A percentile compares a stretch with the other conserved stretches of the same genome.
phyloP scores from a whole-genome alignment of 2,797 vertebrate species.

The Hypotaenidia okinawae region DNA sequence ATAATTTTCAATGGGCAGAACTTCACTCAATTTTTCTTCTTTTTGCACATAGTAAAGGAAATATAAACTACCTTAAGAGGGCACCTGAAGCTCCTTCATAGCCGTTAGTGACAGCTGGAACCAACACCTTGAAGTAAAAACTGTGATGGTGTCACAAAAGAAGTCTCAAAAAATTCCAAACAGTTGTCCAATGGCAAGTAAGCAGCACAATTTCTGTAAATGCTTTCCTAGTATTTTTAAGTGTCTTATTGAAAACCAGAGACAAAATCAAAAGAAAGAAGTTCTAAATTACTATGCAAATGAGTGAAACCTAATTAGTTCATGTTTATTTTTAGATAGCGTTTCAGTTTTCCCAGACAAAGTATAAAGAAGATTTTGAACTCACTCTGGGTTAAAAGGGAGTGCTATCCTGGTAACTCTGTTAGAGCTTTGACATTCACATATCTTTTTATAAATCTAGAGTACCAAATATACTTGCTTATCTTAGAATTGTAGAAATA shows the following conservation, averaged over 20 bases:
- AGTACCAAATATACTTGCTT: background rate
- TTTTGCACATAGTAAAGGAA: background rate
- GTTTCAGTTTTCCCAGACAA: background rate
- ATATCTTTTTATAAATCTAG: background rate
- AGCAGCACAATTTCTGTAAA: background rate
- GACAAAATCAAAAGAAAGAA: background rate
- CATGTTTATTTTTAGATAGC: background rate
- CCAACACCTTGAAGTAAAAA: background rate
- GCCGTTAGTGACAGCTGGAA: background rate
- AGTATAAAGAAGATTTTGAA: background rate
- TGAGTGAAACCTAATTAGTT: background rate
- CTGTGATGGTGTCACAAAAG: background rate
- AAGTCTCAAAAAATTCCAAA: background rate
- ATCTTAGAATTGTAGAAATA: slow-evolving; percentile 16
- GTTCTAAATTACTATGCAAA: background rate
- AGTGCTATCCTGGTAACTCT: background rate
- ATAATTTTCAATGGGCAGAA: background rate
- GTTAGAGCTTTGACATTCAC: background rate
- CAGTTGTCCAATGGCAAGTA: background rate
- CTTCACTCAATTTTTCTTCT: background rate
- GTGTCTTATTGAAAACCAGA: background rate
- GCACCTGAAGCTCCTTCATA: background rate
- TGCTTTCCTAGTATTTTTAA: background rate
- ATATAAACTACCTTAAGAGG: background rate
- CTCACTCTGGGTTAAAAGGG: background rate